Percentiles rank a stretch among this genome's conserved stretches.
These are phyloP conservation scores for Tiphia femorata DNA, from an alignment of 2,888 invertebrate genomes.

Conservation along the genomic window DNA sequence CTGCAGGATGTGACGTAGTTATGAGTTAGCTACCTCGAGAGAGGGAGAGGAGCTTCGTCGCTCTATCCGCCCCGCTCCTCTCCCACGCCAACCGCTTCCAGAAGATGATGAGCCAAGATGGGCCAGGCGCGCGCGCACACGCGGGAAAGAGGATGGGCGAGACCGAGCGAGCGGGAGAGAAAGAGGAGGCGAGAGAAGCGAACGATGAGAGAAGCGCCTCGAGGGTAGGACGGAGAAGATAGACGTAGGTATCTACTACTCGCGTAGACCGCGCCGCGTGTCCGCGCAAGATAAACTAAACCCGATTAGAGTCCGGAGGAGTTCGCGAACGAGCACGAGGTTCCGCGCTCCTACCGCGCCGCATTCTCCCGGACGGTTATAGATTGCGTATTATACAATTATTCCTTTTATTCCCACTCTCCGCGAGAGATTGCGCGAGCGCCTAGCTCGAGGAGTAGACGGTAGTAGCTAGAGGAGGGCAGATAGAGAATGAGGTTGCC, in stretches of 20 bases:
- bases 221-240: too few species aligned
- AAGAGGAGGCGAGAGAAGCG: constrained; percentile 19
- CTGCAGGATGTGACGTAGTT: constrained; percentile 69
- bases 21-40: constrained; percentile 65
- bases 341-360: constrained; percentile 12
- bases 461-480: background rate
- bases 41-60: constrained; percentile 16
- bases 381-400: constrained; percentile 16
- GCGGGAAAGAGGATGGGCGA: too few species aligned
- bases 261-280: too few species aligned
- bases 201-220: constrained; percentile 14
- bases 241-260: constrained; percentile 46
- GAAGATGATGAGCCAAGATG: constrained; percentile 63
- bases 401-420: background rate
- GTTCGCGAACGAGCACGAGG: background rate
- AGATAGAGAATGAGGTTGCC: too few species aligned
- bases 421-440: background rate
- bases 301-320: constrained; percentile 47
- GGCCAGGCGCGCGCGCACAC: constrained; percentile 19
- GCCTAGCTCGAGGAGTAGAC: background rate
- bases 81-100: constrained; percentile 44
- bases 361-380: constrained; percentile 15
- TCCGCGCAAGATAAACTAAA: constrained; percentile 59
- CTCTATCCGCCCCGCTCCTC: constrained; percentile 18
- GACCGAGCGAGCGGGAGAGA: constrained; percentile 6